Evolutionary conservation across 2,113 vertebrate species (phyloP).

Genomic region (Calidris pygmaea): DNA sequence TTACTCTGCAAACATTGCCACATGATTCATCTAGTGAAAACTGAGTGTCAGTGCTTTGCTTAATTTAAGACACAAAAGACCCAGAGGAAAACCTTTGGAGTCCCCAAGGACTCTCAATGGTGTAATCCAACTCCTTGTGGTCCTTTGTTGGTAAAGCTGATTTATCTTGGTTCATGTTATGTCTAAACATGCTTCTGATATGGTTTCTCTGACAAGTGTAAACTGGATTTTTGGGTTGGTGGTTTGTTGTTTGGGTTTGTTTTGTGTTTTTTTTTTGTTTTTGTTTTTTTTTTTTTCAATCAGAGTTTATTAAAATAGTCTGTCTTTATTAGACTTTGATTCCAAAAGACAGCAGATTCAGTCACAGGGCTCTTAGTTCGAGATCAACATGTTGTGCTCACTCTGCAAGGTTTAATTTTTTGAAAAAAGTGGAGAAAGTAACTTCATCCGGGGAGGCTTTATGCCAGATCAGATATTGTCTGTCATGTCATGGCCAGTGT

Average conservation of each 20-base stretch:
- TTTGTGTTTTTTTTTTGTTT: background rate
- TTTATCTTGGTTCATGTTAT: background rate
- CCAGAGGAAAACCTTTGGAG: background rate
- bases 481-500: fast-evolving
- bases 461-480: background rate
- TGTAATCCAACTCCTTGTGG: background rate
- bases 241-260: background rate
- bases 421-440: background rate
- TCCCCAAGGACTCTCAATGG: background rate
- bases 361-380: background rate
- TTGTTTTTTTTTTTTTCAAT: background rate
- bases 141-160: background rate
- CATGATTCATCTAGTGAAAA: background rate
- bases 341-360: background rate
- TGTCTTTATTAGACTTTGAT: background rate
- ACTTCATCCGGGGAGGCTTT: background rate
- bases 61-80: background rate
- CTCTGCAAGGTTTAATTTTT: background rate
- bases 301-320: background rate
- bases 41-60: background rate
- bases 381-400: background rate
- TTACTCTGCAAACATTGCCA: background rate
- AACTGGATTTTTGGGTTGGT: background rate
- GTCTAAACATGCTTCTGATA: background rate
- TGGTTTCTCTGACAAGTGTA: background rate